These are phyloP conservation scores for Cephonodes hylas DNA, from an alignment of 2,888 invertebrate genomes.

Conservation along the genomic window DNA sequence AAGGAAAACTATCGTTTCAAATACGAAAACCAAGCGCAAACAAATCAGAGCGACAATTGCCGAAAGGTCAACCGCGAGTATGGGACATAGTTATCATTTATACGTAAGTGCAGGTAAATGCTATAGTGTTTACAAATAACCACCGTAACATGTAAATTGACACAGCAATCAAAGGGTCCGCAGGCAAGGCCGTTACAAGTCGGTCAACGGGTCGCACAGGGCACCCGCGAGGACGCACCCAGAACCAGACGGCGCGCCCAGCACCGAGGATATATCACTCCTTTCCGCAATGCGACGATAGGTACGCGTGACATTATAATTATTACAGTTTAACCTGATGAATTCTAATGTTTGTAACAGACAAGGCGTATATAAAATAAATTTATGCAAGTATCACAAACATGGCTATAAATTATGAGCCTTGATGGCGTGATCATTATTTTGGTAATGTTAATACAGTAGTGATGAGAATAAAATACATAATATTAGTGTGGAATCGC, in stretches of 20 bases:
- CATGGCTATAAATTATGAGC: neutral
- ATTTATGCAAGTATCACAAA: conserved; percentile 1
- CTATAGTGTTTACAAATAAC: neutral
- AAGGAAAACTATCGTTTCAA: too few species aligned
- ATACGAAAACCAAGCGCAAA: too few species aligned
- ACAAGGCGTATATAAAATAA: conserved; percentile 1
- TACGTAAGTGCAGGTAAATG: neutral
- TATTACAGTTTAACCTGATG: neutral
- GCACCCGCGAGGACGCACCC: conserved; percentile 71
- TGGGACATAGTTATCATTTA: neutral
- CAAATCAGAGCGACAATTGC: too few species aligned
- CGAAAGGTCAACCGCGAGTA: neutral
- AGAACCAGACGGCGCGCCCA: conserved; percentile 63
- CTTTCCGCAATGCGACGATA: conserved; percentile 76
- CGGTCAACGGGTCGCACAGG: conserved; percentile 73
- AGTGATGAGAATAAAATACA: conserved; percentile 39
- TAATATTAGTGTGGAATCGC: conserved; percentile 34
- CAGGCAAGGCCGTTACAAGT: conserved; percentile 61
- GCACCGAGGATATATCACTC: conserved; percentile 57
- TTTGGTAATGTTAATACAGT: conserved; percentile 41
- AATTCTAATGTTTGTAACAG: neutral
- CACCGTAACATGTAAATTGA: conserved; percentile 52
- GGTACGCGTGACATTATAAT: conserved; percentile 28
- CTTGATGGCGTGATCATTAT: conserved; percentile 53
- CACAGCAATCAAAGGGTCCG: conserved; percentile 52